Evolutionary conservation across 1,140 invertebrate genomes (phyloP), one percentile per base, ranked within the genome.

Genomic region (Bombus confusus): DNA sequence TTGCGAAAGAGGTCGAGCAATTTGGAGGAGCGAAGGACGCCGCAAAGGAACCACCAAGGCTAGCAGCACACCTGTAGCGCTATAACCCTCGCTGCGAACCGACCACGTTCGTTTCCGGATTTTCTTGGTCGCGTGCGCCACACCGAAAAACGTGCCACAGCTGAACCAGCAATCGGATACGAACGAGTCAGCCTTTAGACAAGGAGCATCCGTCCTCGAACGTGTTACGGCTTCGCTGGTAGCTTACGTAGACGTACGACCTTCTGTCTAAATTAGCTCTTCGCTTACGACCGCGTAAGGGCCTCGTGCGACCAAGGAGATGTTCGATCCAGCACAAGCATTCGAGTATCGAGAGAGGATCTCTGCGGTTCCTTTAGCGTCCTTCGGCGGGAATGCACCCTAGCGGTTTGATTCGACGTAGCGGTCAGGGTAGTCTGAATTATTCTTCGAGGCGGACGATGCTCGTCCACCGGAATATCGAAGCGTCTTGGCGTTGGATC

Each of bases 51-150:
- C 68, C 62, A 69, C 18, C 0, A 28, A 57, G 71, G 57, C 57
- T 81, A 82, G 43, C 0, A 34, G n/a, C 80, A 80, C 79, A 89
- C 88, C 88, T 89, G 88, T 89, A 81, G 83, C 87, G 66, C 68
- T 59, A 18, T 77, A 85, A 80, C 34, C 81, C 74, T 80, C 8
- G 31, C 59, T 25, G 39, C 18, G 22, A 31, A 41, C 47, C 22
- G 15, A 15, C n/a, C n/a, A 59, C 72, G 52, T 77, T 69, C 52
- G 57, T 76, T 37, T 62, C 43, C 68, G 22, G 31, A n/a, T 25
- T 62, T 13, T 4, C 5, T 47, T 37, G 57, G 9, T 87, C 81
- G 76, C 81, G 72, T 77, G 59, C 25, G 12, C 25, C 12, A 47
- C 52, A 1, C 9, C 4, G 78, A 64, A 74, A 81, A 88, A 85